A percentile compares a stretch with the other conserved stretches of the same genome.
Evolutionary conservation across 2,888 invertebrate species (phyloP).

Genomic region (Acronicta aceris): DNA sequence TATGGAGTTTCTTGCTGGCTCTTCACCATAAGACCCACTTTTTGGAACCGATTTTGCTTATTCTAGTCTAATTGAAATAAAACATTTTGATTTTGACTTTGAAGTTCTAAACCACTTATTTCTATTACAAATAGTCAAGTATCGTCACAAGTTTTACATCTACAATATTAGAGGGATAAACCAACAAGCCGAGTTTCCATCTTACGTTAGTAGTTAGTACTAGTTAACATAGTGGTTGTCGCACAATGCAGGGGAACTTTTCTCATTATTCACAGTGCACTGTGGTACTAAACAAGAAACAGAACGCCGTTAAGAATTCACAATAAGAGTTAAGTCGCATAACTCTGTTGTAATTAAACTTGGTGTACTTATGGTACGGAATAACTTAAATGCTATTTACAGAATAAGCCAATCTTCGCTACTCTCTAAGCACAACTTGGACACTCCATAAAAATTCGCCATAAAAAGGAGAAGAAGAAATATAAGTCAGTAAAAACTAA

Average conservation of each 20-base stretch:
- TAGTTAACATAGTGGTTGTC: conserved; percentile 37
- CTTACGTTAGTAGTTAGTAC: conserved; percentile 14
- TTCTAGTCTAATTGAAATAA: too few species aligned
- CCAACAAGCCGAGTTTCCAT: conserved; percentile 18
- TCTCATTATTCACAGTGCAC: conserved; percentile 54
- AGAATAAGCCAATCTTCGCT: too few species aligned
- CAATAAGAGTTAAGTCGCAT: conserved; percentile 35
- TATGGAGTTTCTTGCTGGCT: too few species aligned
- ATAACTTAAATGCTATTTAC: too few species aligned
- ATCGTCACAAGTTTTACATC: not conserved
- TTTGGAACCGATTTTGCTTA: too few species aligned
- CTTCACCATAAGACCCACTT: too few species aligned
- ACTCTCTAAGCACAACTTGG: too few species aligned
- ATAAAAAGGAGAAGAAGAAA: too few species aligned
- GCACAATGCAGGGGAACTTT: conserved; percentile 46
- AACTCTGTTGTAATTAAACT: conserved; percentile 40
- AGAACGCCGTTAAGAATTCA: conserved; percentile 48
- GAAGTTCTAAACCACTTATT: too few species aligned
- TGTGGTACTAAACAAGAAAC: conserved; percentile 28
- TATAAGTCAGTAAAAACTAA: too few species aligned
- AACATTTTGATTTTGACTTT: too few species aligned
- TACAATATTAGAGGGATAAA: conserved; percentile 4
- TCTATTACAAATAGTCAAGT: not conserved
- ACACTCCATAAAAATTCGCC: too few species aligned
- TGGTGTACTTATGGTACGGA: not conserved